Percentiles rank a stretch among this genome's conserved stretches.
Conservation (phyloP, 2,888 invertebrate species). For the Neoascia interrupta region DNA sequence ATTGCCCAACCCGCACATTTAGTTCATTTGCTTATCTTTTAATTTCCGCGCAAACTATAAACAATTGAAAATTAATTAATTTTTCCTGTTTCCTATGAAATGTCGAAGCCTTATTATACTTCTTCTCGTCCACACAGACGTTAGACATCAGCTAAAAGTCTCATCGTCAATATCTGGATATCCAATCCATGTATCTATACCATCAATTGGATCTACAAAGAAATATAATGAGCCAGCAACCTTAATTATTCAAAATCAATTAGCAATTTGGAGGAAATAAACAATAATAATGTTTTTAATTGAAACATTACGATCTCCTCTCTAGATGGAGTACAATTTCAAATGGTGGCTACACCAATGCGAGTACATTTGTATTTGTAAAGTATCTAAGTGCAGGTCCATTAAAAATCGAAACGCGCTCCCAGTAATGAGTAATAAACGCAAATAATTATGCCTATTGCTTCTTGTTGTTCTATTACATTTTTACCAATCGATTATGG, state of each 20-base stretch:
- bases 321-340: constrained; percentile 40
- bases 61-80: constrained; percentile 78
- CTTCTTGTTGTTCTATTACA: constrained; percentile 6
- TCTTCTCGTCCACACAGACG: constrained; percentile 13
- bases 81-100: constrained; percentile 74
- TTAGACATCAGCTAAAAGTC: constrained; percentile 17
- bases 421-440: constrained; percentile 65
- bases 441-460: constrained; percentile 40
- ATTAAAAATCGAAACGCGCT: constrained; percentile 67
- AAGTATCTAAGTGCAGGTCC: constrained; percentile 63
- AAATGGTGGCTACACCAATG: constrained; percentile 37
- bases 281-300: constrained; percentile 69
- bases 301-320: constrained; percentile 60
- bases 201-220: no score
- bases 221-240: constrained; percentile 55
- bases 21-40: constrained; percentile 25
- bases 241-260: constrained; percentile 69
- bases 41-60: constrained; percentile 69
- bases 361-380: background rate
- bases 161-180: constrained; percentile 18
- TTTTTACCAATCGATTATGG: constrained; percentile 48
- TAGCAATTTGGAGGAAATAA: constrained; percentile 69
- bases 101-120: no score
- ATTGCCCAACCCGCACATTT: background rate
- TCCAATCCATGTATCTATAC: no score